A percentile compares a stretch with the other conserved stretches of the same genome.
Conservation (phyloP, 2,797 vertebrate genomes). For the Okamejei kenojei region DNA sequence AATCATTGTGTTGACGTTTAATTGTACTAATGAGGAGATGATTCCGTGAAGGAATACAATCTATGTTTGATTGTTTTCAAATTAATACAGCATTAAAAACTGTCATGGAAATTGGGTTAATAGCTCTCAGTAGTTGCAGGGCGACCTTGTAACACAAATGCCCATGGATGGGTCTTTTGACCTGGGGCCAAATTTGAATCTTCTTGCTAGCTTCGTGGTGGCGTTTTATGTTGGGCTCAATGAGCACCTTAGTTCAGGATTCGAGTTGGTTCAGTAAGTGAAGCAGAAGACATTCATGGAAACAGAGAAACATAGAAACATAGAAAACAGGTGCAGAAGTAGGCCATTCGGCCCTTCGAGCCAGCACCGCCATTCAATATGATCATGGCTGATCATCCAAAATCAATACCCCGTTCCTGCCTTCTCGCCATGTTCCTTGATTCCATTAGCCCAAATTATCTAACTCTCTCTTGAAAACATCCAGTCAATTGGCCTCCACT, state of each 20-base stretch:
- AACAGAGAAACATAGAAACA: no score
- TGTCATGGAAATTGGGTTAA: slow-evolving; percentile 76
- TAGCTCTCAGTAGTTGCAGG: slow-evolving; percentile 61
- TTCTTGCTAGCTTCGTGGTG: slow-evolving; percentile 22
- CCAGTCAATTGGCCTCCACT: no score
- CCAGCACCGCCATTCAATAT: no score
- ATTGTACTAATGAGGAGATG: slow-evolving; percentile 30
- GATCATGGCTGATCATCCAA: no score
- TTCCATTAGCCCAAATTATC: no score
- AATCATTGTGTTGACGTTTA: slow-evolving; percentile 27
- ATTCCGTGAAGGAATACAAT: slow-evolving; percentile 33
- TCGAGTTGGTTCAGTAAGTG: slow-evolving; percentile 15
- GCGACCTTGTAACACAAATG: slow-evolving; percentile 62
- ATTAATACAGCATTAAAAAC: slow-evolving; percentile 62
- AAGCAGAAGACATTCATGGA: slow-evolving; percentile 31
- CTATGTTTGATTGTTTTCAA: slow-evolving; percentile 43
- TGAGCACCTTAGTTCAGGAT: slow-evolving; percentile 4
- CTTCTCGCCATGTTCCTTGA: no score
- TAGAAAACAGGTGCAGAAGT: no score
- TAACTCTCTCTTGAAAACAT: no score
- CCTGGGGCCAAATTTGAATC: slow-evolving; percentile 52
- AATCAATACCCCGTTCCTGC: no score
- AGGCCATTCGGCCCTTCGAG: no score
- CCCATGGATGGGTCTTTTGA: slow-evolving; percentile 62
- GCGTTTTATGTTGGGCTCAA: slow-evolving; percentile 13